phyloP scores from a whole-genome alignment of 2,888 invertebrate species.

The Leptinotarsa tumamoca region DNA sequence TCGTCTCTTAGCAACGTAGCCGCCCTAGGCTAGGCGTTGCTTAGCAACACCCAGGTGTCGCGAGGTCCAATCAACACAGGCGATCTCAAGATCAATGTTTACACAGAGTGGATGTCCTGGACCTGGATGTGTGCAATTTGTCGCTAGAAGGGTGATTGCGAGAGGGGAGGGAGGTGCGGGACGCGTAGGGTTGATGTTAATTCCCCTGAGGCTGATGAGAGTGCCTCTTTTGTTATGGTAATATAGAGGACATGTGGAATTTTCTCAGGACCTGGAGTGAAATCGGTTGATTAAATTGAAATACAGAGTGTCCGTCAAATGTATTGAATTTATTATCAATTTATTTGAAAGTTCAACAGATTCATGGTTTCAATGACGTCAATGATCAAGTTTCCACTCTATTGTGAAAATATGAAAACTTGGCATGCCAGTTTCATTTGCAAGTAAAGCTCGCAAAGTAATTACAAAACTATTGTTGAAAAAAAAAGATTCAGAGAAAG shows the following conservation, averaged over 20 bases:
- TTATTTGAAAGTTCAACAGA: no score
- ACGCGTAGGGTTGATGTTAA: conserved; percentile 33
- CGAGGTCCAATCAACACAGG: conserved; percentile 66
- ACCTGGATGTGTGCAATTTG: conserved; percentile 48
- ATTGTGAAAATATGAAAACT: background rate
- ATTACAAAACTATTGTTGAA: no score
- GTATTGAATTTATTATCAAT: background rate
- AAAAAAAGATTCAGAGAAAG: background rate
- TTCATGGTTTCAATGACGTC: background rate
- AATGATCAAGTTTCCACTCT: background rate
- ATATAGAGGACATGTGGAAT: conserved; percentile 18
- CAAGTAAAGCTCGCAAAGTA: background rate
- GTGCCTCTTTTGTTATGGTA: conserved; percentile 24
- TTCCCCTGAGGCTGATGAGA: conserved; percentile 28
- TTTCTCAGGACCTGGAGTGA: conserved; percentile 10
- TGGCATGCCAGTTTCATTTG: conserved; percentile 17
- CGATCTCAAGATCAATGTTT: conserved; percentile 67
- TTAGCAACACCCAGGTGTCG: conserved; percentile 67
- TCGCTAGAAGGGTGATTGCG: conserved; percentile 42
- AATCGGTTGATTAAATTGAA: background rate
- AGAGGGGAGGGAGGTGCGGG: conserved; percentile 23
- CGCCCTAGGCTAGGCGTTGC: conserved; percentile 59
- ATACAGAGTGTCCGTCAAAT: background rate
- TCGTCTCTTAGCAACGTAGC: conserved; percentile 55
- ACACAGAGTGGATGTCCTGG: conserved; percentile 51